Base-by-base conservation (phyloP, 92 coral and sea anemone genomes). In the Chrysogorgia sp. region DNA sequence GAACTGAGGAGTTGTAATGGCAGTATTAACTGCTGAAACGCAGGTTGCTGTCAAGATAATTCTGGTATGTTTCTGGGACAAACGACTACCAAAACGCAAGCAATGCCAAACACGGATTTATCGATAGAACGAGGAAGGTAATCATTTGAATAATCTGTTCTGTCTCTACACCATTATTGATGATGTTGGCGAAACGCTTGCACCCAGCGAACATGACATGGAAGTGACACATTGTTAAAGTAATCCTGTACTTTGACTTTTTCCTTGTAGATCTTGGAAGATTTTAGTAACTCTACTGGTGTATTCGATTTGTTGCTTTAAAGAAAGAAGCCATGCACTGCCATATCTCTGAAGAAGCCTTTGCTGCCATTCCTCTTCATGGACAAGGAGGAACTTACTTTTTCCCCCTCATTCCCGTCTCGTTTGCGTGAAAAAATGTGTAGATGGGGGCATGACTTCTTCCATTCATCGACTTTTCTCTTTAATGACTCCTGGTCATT, bases 71-170 rank as follows among this genome's bases (percentile, higher is more conserved):
- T 45, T 81, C 87, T 5, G 89, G 87, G 7, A 85, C 32, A 40
- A 88, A 85, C 9, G 85, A 79, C 89, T 14, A 88, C 84, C n/a
- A 85, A 71, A 61, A 71, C 66, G 7, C 59, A n/a, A 10, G 86
- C 89, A 41, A 88, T 85, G 0, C 92, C 90, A 68, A 66, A 89
- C 10, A 83, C 88, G 7, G 90, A 86, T 68, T 89, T 89, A 55
- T 86, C 84, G 7, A 83, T 31, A 12, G 90, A 89, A 19, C 80
- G 40, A 1, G 86, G 90, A 20, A 89, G 70, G 60, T 82, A 83
- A 40, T 43, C 66, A 86, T 40, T 82, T 89, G 24, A 86, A 86
- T n/a, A 86, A 75, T 22, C 66, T 60, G 74, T 89, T 89, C 61
- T 85, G 89, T 17, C 75, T 89, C 92, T 22, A 78, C 81, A 12